phyloP scores from a whole-genome alignment of 2,113 vertebrate species.

The Heterocephalus glaber region DNA sequence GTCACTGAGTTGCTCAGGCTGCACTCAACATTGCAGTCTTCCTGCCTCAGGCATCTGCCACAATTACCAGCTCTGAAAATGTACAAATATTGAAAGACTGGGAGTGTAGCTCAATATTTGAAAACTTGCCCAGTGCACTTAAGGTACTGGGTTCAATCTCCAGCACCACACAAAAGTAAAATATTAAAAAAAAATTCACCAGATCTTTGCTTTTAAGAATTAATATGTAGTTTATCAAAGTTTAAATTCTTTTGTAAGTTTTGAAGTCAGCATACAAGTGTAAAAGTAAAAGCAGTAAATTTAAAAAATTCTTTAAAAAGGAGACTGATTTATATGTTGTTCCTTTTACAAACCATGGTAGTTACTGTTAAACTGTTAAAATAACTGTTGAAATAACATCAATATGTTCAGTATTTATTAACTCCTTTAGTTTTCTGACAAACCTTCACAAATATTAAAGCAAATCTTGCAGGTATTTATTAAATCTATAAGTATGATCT shows the following conservation, averaged over 20 bases:
- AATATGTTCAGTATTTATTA: not conserved
- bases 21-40: not conserved
- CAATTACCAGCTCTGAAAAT: not conserved
- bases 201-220: constrained; percentile 50
- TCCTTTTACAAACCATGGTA: not conserved
- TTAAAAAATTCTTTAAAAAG: constrained; percentile 18
- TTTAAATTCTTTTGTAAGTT: constrained; percentile 21
- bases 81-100: not conserved
- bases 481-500: not conserved
- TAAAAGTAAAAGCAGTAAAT: constrained; percentile 1
- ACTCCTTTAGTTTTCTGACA: constrained; percentile 26
- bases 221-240: not conserved
- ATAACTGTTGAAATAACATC: not conserved
- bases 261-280: not conserved
- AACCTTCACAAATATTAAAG: not conserved
- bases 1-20: not conserved
- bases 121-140: not conserved
- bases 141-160: not conserved
- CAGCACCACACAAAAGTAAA: not conserved
- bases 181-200: not conserved
- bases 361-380: constrained; percentile 12
- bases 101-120: not conserved
- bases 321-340: not conserved
- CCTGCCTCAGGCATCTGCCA: not conserved
- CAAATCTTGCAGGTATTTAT: not conserved